Conservation (phyloP, 2,797 vertebrate species). For the Enteromius unitaeniatus region DNA sequence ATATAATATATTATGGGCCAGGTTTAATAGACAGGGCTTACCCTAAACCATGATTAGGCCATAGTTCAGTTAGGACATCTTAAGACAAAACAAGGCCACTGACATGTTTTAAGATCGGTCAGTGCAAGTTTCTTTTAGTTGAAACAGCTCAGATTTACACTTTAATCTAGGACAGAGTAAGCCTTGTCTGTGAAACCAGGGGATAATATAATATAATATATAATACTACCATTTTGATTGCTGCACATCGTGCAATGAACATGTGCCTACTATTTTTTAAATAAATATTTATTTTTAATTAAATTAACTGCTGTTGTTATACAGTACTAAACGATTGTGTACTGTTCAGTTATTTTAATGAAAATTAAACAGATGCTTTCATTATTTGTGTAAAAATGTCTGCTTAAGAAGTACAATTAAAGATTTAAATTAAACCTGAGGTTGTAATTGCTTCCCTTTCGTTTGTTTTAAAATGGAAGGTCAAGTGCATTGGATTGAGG, state of each 20-base stretch:
- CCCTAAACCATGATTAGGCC: too few species aligned
- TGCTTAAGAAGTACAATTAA: neutral
- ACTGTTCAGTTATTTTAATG: neutral
- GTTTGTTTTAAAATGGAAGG: neutral
- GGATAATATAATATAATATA: neutral
- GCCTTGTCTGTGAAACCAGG: too few species aligned
- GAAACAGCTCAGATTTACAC: too few species aligned
- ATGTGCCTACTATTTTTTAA: neutral
- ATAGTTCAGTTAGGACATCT: too few species aligned
- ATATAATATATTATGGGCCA: neutral
- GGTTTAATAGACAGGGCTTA: too few species aligned
- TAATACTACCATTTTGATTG: neutral
- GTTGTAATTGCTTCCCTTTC: neutral
- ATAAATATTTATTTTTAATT: neutral
- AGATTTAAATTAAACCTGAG: neutral
- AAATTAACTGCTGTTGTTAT: neutral
- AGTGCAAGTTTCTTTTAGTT: too few species aligned
- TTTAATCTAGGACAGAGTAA: too few species aligned
- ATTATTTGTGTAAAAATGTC: neutral
- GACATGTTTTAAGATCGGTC: too few species aligned
- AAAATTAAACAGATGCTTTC: neutral
- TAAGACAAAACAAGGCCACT: too few species aligned
- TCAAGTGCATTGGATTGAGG: neutral
- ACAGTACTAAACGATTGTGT: neutral
- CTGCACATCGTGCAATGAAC: neutral